Percentiles rank a stretch among this genome's conserved stretches.
phyloP scores from a whole-genome alignment of 2,797 vertebrate species.

The Chaetophractus vellerosus region DNA sequence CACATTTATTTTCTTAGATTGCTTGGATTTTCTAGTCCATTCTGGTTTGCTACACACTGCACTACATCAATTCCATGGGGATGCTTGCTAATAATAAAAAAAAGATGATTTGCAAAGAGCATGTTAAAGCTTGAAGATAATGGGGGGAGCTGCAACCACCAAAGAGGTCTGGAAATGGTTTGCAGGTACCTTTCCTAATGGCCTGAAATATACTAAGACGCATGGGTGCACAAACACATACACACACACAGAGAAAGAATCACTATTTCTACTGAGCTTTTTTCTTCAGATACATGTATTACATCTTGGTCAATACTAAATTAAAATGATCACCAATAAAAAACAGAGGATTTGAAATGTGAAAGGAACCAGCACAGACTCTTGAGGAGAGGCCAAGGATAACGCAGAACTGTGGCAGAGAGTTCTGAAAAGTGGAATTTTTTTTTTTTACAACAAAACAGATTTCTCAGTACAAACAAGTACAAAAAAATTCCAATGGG shows the following conservation, averaged over 20 bases:
- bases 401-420: neutral
- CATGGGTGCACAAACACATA: neutral
- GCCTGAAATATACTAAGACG: neutral
- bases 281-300: neutral
- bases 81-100: neutral
- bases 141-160: neutral
- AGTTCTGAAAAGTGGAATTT: neutral
- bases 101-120: slow-evolving; percentile 40
- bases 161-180: neutral
- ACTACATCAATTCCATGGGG: neutral
- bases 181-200: neutral
- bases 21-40: slow-evolving; percentile 26
- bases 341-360: neutral
- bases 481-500: neutral
- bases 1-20: neutral
- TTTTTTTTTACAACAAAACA: neutral
- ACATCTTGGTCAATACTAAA: neutral
- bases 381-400: neutral
- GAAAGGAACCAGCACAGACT: neutral
- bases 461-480: neutral
- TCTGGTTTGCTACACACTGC: neutral
- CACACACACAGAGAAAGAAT: neutral
- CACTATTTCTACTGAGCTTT: neutral
- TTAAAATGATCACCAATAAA: neutral
- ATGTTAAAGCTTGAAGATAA: neutral